Percentiles rank a stretch among this genome's conserved stretches.
phyloP scores from a whole-genome alignment of 1,140 invertebrate genomes.

The Hylaeus volcanicus region DNA sequence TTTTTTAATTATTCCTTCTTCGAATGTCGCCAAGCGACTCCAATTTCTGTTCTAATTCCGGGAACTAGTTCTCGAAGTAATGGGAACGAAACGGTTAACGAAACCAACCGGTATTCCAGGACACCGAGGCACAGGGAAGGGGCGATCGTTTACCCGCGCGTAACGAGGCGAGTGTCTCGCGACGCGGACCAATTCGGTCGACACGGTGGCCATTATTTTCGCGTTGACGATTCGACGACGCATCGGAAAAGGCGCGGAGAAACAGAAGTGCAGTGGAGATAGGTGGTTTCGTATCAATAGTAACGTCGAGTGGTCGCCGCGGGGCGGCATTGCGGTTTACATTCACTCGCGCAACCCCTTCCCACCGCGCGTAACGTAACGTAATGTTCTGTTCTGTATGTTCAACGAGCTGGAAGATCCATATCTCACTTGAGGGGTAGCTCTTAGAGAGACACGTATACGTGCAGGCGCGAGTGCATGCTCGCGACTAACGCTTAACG shows the following conservation, averaged over 20 bases:
- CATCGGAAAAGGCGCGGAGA: not conserved
- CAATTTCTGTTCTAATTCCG: too few relatives aligned
- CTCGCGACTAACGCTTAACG: constrained; percentile 23
- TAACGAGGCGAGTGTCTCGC: not conserved
- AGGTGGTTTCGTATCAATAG: constrained; percentile 56
- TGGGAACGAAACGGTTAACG: too few relatives aligned
- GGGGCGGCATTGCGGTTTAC: constrained; percentile 61
- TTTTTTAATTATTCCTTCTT: too few relatives aligned
- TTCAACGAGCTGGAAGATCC: constrained; percentile 78
- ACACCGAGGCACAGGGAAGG: too few relatives aligned
- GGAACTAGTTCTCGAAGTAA: too few relatives aligned
- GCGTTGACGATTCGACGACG: constrained; percentile 18
- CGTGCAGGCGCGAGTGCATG: constrained; percentile 43
- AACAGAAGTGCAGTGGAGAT: constrained; percentile 16
- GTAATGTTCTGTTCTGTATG: constrained; percentile 72
- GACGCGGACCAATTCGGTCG: not conserved
- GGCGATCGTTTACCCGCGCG: not conserved
- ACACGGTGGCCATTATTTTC: not conserved
- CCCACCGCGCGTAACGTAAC: constrained; percentile 62
- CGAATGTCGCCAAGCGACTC: too few relatives aligned
- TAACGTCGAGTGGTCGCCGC: constrained; percentile 56
- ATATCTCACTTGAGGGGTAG: constrained; percentile 75
- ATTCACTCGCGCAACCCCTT: constrained; percentile 61
- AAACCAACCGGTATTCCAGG: too few relatives aligned
- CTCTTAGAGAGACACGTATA: constrained; percentile 59